phyloP scores from a whole-genome alignment of 2,888 invertebrate genomes.

The Hipparchia semele region DNA sequence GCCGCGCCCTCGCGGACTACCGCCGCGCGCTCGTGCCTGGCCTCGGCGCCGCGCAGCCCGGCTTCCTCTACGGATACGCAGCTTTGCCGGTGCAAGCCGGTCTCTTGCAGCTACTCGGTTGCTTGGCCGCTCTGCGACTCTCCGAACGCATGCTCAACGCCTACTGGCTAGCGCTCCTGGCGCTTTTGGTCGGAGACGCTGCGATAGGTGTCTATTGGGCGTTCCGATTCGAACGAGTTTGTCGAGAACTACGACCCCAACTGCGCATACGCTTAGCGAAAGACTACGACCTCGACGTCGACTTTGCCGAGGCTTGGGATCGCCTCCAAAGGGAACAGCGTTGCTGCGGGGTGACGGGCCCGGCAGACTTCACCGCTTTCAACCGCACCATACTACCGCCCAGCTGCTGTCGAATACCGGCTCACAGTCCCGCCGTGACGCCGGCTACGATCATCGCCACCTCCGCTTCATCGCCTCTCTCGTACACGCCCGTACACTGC shows the following conservation, averaged over 20 bases:
- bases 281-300: slow-evolving; percentile 88
- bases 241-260: slow-evolving; percentile 88
- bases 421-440: slow-evolving; percentile 66
- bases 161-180: slow-evolving; percentile 91
- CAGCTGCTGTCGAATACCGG: slow-evolving; percentile 74
- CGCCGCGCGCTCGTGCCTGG: slow-evolving; percentile 88
- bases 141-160: slow-evolving; percentile 92
- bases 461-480: slow-evolving; percentile 61
- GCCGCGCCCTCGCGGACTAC: slow-evolving; percentile 88
- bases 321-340: slow-evolving; percentile 88
- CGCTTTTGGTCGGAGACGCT: slow-evolving; percentile 91
- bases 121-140: slow-evolving; percentile 90
- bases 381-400: slow-evolving; percentile 72
- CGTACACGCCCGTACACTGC: slow-evolving; percentile 70
- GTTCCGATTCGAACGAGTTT: slow-evolving; percentile 89
- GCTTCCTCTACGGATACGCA: slow-evolving; percentile 92
- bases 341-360: slow-evolving; percentile 91
- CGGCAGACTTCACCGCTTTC: slow-evolving; percentile 76
- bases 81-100: slow-evolving; percentile 90
- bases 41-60: slow-evolving; percentile 89
- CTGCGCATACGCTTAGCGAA: slow-evolving; percentile 84
- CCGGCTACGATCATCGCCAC: slow-evolving; percentile 80
- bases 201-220: slow-evolving; percentile 94
- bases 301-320: slow-evolving; percentile 91
- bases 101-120: slow-evolving; percentile 89